These are phyloP conservation scores for Acrocephalus scirpaceus DNA, from an alignment of 2,797 vertebrate species.

Conservation along the genomic window DNA sequence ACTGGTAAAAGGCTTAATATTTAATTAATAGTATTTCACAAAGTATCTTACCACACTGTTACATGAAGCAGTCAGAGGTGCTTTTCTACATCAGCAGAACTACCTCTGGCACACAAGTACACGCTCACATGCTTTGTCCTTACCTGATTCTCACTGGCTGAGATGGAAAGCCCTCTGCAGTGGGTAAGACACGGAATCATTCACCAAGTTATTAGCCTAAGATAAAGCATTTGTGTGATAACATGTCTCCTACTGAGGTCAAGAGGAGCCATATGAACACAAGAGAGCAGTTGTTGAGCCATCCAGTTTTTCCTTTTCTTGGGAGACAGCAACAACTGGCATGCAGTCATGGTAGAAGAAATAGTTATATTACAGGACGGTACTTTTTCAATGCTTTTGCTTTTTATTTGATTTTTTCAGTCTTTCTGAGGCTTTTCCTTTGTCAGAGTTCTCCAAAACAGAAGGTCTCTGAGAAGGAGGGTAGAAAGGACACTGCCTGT, in stretches of 20 bases:
- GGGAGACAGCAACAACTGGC: background rate
- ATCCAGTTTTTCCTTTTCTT: background rate
- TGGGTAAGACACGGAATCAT: background rate
- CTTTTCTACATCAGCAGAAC: background rate
- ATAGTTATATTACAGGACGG: background rate
- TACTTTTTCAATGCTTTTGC: background rate
- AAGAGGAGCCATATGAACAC: background rate
- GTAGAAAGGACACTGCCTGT: background rate
- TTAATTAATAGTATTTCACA: background rate
- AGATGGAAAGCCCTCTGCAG: background rate
- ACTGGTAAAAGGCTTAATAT: background rate
- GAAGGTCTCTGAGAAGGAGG: background rate
- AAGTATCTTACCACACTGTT: background rate
- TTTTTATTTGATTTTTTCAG: background rate
- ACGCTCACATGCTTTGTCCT: rapidly evolving
- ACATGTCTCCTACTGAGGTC: background rate
- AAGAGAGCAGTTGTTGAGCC: background rate
- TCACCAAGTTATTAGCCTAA: background rate
- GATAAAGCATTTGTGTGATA: background rate
- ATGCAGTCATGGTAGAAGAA: background rate
- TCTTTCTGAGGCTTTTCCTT: background rate
- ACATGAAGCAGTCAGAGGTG: background rate
- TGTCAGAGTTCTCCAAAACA: background rate
- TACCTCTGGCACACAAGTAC: background rate
- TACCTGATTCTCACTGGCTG: background rate